Conservation (phyloP, 2,888 invertebrate species). For the Harpagoxenus sublaevis region DNA sequence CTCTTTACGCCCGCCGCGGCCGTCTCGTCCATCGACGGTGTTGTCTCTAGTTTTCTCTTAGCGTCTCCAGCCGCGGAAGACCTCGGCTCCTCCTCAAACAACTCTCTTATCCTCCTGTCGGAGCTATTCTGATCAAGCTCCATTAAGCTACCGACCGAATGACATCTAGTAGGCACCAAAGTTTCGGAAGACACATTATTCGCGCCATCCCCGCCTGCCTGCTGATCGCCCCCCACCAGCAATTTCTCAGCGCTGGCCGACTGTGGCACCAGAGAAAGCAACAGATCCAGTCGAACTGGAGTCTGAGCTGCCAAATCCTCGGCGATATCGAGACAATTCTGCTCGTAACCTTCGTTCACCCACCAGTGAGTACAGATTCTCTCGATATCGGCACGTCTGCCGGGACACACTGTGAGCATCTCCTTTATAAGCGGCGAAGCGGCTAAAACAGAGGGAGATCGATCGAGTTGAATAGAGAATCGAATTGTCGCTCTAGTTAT, state of each 20-base stretch:
- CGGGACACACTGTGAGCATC: constrained; percentile 97
- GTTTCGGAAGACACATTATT: constrained; percentile 82
- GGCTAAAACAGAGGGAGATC: constrained; percentile 87
- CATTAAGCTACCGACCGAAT: constrained; percentile 92
- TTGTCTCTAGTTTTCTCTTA: constrained; percentile 92
- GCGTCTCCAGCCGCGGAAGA: constrained; percentile 87
- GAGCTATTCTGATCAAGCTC: constrained; percentile 91
- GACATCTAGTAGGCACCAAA: constrained; percentile 84
- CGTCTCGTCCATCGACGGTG: constrained; percentile 90
- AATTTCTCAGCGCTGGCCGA: constrained; percentile 91
- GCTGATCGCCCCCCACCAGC: constrained; percentile 88
- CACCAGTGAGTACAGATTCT: constrained; percentile 99
- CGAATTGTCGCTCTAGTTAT: background rate
- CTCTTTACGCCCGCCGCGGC: constrained; percentile 85
- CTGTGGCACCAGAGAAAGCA: constrained; percentile 94
- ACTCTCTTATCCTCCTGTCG: constrained; percentile 91
- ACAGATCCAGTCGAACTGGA: constrained; percentile 94
- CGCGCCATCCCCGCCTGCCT: constrained; percentile 77
- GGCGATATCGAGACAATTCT: constrained; percentile 94
- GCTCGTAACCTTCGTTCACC: constrained; percentile 95
- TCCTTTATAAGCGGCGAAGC: constrained; percentile 97
- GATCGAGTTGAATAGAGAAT: background rate
- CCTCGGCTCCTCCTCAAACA: constrained; percentile 88
- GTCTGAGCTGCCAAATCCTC: constrained; percentile 96
- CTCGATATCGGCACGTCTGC: constrained; percentile 95